Evolutionary conservation across 1,140 invertebrate genomes (phyloP), one percentile per base, ranked within the genome.

Genomic region (Dufourea novaeangliae): DNA sequence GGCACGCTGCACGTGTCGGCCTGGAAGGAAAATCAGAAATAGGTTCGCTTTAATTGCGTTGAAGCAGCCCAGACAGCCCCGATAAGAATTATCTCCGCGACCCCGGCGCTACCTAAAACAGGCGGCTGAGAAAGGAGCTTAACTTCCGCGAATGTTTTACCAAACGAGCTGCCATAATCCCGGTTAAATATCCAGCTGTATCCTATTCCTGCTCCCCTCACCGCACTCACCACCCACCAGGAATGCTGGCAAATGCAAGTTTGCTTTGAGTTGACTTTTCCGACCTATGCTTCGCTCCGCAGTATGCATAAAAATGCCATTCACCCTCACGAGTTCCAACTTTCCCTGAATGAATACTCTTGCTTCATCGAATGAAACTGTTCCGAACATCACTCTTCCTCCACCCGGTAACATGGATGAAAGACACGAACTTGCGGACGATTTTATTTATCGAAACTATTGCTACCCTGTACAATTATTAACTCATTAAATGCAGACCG

Each of bases 101-200:
- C 12, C 73, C 67, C 22, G 37, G 32, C 41, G 39, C 54, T 72
- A 62, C 41, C n/a, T 66, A 61, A 63, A 81, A 78, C 62, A 66
- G 50, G 22, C 7, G n/a, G 17, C 27, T 29, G 75, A 78, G 76
- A 82, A 86, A 88, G 83, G 79, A 82, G 86, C 86, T 88, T 84
- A 88, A 89, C 84, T 87, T 88, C 71, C 82, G 79, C 82, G 82
- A 88, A 87, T 87, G 87, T 90, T 90, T 90, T 82, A 80, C 85
- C 84, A 90, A 90, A 90, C 83, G 87, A 82, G 80, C 69, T 71
- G 86, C 86, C 86, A 87, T 87, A 86, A 87, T 90, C 88, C 85
- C 80, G 82, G 80, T 88, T 87, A 88, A 89, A 88, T 89, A 87
- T 86, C 82, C 83, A 73, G 80, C 73, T 83, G 57, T 82, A 88